Evolutionary conservation across 2,113 vertebrate species (phyloP).

Genomic region (Protomyctophum bolini): DNA sequence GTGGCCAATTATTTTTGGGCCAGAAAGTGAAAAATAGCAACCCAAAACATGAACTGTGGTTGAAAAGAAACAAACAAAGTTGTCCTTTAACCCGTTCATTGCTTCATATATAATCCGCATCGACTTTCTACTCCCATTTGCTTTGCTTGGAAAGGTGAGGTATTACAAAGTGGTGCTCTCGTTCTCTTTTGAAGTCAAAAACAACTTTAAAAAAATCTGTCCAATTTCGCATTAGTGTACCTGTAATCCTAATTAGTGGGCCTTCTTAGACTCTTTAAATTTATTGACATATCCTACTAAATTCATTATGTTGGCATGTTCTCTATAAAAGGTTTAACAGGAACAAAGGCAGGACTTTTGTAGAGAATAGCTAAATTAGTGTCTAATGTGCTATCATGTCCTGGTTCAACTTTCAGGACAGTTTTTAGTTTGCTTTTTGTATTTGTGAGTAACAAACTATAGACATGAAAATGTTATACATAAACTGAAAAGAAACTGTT

Average conservation of each 20-base stretch:
- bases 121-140: slow-evolving; percentile 48
- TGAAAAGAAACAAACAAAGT: no score
- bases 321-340: slow-evolving; percentile 43
- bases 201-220: slow-evolving; percentile 37
- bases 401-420: neutral
- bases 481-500: no score
- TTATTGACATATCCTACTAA: slow-evolving; percentile 47
- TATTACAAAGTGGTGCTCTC: slow-evolving; percentile 25
- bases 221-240: slow-evolving; percentile 41
- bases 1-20: neutral
- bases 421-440: no score
- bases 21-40: slow-evolving; percentile 8
- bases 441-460: no score
- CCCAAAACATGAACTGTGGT: no score
- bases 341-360: slow-evolving; percentile 21
- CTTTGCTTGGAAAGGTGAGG: slow-evolving; percentile 43
- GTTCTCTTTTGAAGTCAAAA: slow-evolving; percentile 40
- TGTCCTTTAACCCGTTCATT: no score
- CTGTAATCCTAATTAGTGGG: slow-evolving; percentile 60
- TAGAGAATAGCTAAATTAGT: neutral
- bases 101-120: slow-evolving; percentile 39
- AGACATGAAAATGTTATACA: no score
- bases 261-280: slow-evolving; percentile 37
- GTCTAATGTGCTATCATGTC: neutral
- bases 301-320: slow-evolving; percentile 2